Evolutionary conservation across 2,113 vertebrate genomes (phyloP).

Genomic region (Petromus typicus): DNA sequence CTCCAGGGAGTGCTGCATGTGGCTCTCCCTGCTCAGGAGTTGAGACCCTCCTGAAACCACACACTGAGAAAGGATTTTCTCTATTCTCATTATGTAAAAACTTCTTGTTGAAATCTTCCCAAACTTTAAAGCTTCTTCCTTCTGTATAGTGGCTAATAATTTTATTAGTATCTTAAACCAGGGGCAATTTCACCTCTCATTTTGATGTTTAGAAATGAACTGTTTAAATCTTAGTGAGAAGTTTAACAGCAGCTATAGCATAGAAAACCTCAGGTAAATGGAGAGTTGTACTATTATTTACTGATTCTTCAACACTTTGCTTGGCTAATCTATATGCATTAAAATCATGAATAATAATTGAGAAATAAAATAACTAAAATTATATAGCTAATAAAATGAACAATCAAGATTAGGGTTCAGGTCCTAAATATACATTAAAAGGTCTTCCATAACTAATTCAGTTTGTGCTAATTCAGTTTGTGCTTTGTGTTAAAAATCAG

Average conservation of each 20-base stretch:
- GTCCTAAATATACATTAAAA: background rate
- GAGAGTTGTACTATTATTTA: background rate
- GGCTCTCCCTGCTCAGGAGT: background rate
- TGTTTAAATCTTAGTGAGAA: constrained; percentile 23
- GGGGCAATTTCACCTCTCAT: background rate
- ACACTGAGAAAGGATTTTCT: background rate
- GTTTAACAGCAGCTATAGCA: background rate
- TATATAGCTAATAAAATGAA: background rate
- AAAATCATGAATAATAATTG: background rate
- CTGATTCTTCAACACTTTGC: background rate
- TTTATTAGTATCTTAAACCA: background rate
- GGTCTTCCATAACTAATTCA: background rate
- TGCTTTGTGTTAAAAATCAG: background rate
- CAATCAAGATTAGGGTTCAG: background rate
- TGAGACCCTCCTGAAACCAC: background rate
- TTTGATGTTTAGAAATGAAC: constrained; percentile 46
- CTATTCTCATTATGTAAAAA: background rate
- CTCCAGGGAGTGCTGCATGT: background rate
- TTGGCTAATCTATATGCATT: background rate
- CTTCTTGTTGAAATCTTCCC: background rate
- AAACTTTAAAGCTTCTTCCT: background rate
- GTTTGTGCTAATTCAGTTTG: background rate
- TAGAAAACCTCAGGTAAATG: background rate
- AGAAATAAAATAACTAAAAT: background rate
- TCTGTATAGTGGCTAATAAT: background rate